A percentile compares a stretch with the other conserved stretches of the same genome.
Evolutionary conservation across 2,888 invertebrate genomes (phyloP).

Genomic region (Habroteleia sp.): DNA sequence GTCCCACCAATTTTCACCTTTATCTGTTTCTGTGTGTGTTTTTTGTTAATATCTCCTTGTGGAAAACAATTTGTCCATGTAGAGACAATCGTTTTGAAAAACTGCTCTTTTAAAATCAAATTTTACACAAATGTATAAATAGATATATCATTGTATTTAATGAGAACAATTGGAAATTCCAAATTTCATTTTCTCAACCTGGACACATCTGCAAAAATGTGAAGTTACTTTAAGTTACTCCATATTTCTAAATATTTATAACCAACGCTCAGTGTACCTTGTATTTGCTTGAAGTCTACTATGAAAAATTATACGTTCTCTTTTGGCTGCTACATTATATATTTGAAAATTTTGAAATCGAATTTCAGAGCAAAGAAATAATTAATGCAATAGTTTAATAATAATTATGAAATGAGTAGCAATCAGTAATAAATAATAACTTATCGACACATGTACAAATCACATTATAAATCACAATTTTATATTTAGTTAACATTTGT

Average conservation of each 20-base stretch:
- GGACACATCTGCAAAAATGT: slow-evolving; percentile 6
- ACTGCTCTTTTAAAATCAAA: too few species aligned
- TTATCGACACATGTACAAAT: too few species aligned
- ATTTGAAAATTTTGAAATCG: too few species aligned
- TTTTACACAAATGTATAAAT: too few species aligned
- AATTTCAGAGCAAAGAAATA: too few species aligned
- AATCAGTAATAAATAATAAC: too few species aligned
- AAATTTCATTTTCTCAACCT: slow-evolving; percentile 1
- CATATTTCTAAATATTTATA: slow-evolving; percentile 16
- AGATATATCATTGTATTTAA: background rate
- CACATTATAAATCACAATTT: too few species aligned
- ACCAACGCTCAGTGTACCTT: slow-evolving; percentile 7
- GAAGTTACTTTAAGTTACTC: slow-evolving; percentile 13
- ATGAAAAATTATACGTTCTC: too few species aligned
- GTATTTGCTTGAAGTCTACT: slow-evolving; percentile 14
- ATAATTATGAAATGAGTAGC: too few species aligned
- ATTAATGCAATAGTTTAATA: too few species aligned
- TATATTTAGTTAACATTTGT: too few species aligned
- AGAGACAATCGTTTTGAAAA: background rate
- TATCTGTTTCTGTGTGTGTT: slow-evolving; percentile 21
- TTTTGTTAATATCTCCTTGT: slow-evolving; percentile 9
- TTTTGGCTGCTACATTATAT: too few species aligned
- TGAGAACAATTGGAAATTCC: background rate
- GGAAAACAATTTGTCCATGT: background rate
- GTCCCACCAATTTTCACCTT: background rate